phyloP scores from a whole-genome alignment of 2,797 vertebrate genomes.

The Falco concolor region DNA sequence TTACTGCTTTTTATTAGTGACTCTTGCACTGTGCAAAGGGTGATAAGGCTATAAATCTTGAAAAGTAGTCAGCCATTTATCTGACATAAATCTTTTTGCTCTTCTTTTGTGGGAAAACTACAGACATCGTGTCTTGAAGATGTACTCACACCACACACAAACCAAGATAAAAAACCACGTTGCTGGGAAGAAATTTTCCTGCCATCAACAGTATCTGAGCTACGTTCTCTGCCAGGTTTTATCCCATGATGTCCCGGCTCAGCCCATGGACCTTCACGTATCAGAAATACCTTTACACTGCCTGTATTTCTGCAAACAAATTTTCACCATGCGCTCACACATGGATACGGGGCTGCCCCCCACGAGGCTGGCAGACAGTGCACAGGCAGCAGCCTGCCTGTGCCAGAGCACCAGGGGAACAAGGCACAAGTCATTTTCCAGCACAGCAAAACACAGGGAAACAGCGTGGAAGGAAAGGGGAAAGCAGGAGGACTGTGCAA shows the following conservation, averaged over 20 bases:
- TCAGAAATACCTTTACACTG: neutral
- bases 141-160: neutral
- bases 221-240: neutral
- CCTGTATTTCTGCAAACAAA: neutral
- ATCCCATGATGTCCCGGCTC: neutral
- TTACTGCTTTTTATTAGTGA: neutral
- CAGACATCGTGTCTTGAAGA: neutral
- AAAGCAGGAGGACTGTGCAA: neutral
- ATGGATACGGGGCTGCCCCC: neutral
- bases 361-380: neutral
- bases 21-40: neutral
- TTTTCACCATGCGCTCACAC: fast-evolving
- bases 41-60: neutral
- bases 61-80: neutral
- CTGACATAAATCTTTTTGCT: neutral
- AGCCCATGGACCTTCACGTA: fast-evolving
- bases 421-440: neutral
- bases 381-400: neutral
- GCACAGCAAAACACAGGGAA: neutral
- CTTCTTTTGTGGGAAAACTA: neutral
- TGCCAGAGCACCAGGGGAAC: neutral
- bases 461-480: neutral
- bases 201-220: neutral
- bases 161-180: neutral
- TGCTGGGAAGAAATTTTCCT: neutral